Conservation (phyloP, 1,140 invertebrate species). For the Augochlora pura region DNA sequence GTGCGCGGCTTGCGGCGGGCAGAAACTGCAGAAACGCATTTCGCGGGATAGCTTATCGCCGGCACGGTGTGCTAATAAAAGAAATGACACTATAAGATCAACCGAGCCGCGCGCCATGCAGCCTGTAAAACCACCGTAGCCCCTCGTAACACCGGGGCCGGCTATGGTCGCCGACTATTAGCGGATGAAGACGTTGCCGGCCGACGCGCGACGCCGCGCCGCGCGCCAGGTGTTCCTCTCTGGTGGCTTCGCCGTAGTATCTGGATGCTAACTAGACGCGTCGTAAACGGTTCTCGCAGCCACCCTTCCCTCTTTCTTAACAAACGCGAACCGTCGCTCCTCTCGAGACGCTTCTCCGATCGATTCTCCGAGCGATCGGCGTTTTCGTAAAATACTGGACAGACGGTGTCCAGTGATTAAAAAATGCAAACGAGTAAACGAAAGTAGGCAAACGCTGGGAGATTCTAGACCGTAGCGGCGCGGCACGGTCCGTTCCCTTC, state of each 20-base stretch:
- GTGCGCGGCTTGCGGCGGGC: too few relatives aligned
- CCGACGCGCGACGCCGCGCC: too few relatives aligned
- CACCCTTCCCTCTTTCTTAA: background rate
- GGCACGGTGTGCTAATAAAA: conserved; percentile 15
- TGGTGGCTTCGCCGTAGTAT: conserved; percentile 6
- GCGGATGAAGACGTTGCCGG: conserved; percentile 40
- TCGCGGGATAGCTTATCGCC: conserved; percentile 10
- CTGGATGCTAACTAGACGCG: background rate
- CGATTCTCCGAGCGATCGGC: too few relatives aligned
- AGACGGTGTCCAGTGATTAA: too few relatives aligned
- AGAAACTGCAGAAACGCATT: conserved; percentile 7
- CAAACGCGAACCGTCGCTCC: too few relatives aligned
- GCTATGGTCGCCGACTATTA: background rate
- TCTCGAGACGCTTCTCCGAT: too few relatives aligned
- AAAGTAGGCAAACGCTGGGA: too few relatives aligned
- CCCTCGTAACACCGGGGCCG: too few relatives aligned
- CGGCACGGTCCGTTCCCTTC: too few relatives aligned
- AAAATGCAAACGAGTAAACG: too few relatives aligned
- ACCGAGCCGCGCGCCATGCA: conserved; percentile 2
- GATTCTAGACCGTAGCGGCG: too few relatives aligned
- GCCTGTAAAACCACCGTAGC: conserved; percentile 8
- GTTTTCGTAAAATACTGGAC: too few relatives aligned
- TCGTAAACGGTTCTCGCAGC: conserved; percentile 2
- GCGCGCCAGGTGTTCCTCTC: conserved; percentile 29
- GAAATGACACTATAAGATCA: conserved; percentile 32